Conservation (phyloP, 1,140 invertebrate species). For the Drosophila prosaltans region DNA sequence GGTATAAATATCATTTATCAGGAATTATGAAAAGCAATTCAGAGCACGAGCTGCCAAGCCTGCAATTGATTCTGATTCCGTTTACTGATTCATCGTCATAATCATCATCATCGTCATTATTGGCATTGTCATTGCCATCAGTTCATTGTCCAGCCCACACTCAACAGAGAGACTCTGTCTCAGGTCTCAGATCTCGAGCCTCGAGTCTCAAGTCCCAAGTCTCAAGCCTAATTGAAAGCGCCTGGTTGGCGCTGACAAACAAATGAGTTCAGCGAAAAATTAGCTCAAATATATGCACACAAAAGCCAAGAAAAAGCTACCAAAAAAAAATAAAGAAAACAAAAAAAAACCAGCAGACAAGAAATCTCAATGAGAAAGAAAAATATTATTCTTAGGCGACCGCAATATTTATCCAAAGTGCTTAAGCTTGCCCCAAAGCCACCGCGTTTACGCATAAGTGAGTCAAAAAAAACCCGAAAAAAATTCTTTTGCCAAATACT, state of each 20-base stretch:
- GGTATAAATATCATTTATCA: conserved; percentile 18
- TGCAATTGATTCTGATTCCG: conserved; percentile 39
- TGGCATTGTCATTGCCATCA: conserved; percentile 59
- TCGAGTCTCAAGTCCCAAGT: conserved; percentile 10
- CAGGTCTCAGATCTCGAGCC: conserved; percentile 18
- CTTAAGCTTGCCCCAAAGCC: conserved; percentile 56
- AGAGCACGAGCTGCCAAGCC: conserved; percentile 42
- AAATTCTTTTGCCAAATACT: conserved; percentile 45
- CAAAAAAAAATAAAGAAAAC: background rate
- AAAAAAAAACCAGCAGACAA: conserved; percentile 5
- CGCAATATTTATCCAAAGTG: conserved; percentile 50
- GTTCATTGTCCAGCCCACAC: conserved; percentile 61
- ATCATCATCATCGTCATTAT: conserved; percentile 30
- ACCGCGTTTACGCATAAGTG: conserved; percentile 51
- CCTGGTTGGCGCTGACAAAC: conserved; percentile 31
- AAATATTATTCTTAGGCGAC: conserved; percentile 57
- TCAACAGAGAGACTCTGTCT: conserved; percentile 41
- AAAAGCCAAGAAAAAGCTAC: background rate
- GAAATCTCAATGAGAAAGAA: conserved; percentile 46
- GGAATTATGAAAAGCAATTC: conserved; percentile 41
- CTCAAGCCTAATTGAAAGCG: conserved; percentile 50
- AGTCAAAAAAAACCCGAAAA: conserved; percentile 26
- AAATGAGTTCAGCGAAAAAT: conserved; percentile 33
- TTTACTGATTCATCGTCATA: conserved; percentile 45
- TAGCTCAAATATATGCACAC: conserved; percentile 51